phyloP scores from a whole-genome alignment of 2,113 vertebrate genomes.

The Forbesichthys agassizii region DNA sequence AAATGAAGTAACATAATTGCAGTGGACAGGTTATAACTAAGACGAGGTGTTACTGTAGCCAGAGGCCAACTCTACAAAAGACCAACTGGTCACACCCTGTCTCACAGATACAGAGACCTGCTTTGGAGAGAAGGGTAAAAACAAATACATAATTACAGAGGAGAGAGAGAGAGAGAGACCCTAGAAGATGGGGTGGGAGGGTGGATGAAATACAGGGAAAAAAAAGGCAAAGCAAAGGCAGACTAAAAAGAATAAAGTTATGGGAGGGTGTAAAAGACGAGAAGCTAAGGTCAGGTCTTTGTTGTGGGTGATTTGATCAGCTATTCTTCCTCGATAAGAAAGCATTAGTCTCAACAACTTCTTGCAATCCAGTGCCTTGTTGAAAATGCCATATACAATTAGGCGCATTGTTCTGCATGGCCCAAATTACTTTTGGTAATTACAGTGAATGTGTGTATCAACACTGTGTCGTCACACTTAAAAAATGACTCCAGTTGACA shows the following conservation, averaged over 20 bases:
- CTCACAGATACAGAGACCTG: slow-evolving; percentile 21
- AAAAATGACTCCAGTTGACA: background rate
- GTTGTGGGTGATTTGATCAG: background rate
- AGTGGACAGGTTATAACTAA: slow-evolving; percentile 57
- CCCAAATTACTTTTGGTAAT: background rate
- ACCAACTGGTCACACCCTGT: slow-evolving; percentile 18
- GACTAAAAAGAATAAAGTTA: background rate
- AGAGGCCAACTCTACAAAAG: slow-evolving; percentile 11
- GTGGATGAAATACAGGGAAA: background rate
- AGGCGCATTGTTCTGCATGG: too few species aligned
- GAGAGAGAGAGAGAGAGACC: background rate
- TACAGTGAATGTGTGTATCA: background rate
- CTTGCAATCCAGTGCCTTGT: background rate
- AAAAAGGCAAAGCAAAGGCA: background rate
- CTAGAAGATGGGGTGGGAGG: background rate
- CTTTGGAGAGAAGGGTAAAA: background rate
- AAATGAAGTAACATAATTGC: slow-evolving; percentile 68
- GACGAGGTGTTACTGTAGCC: slow-evolving; percentile 47
- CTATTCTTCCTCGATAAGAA: background rate
- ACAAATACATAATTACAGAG: slow-evolving; percentile 39
- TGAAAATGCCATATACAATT: background rate
- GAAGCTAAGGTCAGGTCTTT: background rate
- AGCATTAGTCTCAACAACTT: background rate
- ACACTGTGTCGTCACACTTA: background rate
- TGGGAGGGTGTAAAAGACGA: background rate